Conservation (phyloP, 2,797 vertebrate species). For the Nannoperca obscura region DNA sequence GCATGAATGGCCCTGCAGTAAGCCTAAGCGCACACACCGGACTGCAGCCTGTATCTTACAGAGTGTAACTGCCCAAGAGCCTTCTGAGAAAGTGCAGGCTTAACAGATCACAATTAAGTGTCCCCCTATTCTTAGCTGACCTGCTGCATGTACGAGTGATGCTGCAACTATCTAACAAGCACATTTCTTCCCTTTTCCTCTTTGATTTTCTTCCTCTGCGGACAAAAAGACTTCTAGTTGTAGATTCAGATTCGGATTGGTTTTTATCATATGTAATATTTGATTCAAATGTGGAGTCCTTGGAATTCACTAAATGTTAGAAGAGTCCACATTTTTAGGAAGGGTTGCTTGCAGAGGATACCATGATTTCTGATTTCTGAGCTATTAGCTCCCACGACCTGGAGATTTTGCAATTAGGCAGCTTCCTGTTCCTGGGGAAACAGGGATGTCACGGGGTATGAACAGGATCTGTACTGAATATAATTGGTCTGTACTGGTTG, state of each 20-base stretch:
- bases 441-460: background rate
- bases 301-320: background rate
- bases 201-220: background rate
- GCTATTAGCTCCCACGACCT: background rate
- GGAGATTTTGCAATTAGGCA: slow-evolving; percentile 32
- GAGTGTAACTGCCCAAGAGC: background rate
- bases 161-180: slow-evolving; percentile 25
- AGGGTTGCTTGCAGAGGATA: background rate
- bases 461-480: slow-evolving; percentile 32
- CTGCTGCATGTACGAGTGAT: slow-evolving; percentile 35
- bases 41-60: slow-evolving; percentile 1
- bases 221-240: background rate
- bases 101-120: slow-evolving; percentile 66
- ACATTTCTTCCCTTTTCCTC: background rate
- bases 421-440: slow-evolving; percentile 15
- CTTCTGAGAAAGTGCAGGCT: slow-evolving; percentile 69
- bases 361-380: background rate
- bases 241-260: background rate
- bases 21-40: slow-evolving; percentile 38
- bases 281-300: accelerated
- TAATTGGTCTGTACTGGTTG: slow-evolving; percentile 29
- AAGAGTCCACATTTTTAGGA: background rate
- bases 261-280: background rate
- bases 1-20: slow-evolving; percentile 56
- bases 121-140: slow-evolving; percentile 64